Percentiles rank a stretch among this genome's conserved stretches.
These are phyloP conservation scores for Passer domesticus DNA, from an alignment of 2,113 vertebrate species.

Conservation along the genomic window DNA sequence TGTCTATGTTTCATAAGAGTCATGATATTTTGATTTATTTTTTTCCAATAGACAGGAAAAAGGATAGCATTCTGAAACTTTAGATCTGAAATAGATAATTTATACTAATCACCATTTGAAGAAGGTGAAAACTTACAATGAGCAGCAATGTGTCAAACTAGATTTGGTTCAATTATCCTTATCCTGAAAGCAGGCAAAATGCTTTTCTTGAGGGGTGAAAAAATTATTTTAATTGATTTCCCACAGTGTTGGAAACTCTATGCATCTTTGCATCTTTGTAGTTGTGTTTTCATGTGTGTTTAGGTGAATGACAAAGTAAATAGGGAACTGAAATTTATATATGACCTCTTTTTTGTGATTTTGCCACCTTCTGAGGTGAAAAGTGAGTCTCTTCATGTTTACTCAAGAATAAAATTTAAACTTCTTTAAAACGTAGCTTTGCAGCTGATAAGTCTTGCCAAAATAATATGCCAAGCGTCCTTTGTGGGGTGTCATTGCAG, in stretches of 20 bases:
- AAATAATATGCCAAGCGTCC: not conserved
- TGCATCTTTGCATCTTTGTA: not conserved
- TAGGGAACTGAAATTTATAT: not conserved
- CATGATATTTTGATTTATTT: not conserved
- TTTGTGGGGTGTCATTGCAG: not conserved
- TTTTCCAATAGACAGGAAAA: not conserved
- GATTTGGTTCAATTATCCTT: not conserved
- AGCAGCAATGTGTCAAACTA: not conserved
- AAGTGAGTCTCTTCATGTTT: not conserved
- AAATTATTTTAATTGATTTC: not conserved
- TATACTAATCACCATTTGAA: not conserved
- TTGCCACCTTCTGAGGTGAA: not conserved
- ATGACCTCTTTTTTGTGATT: not conserved
- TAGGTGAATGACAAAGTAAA: not conserved
- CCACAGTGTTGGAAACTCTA: not conserved
- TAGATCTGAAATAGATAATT: not conserved
- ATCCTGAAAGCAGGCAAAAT: not conserved
- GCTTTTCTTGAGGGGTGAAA: accelerated
- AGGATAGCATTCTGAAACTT: not conserved
- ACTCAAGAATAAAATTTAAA: not conserved
- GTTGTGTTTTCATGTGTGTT: not conserved
- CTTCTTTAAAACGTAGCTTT: not conserved
- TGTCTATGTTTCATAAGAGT: not conserved
- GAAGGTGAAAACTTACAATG: not conserved
- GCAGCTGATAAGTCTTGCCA: not conserved